These are phyloP conservation scores for Opisthograptis luteolata DNA, from an alignment of 2,888 invertebrate species.

Conservation along the genomic window DNA sequence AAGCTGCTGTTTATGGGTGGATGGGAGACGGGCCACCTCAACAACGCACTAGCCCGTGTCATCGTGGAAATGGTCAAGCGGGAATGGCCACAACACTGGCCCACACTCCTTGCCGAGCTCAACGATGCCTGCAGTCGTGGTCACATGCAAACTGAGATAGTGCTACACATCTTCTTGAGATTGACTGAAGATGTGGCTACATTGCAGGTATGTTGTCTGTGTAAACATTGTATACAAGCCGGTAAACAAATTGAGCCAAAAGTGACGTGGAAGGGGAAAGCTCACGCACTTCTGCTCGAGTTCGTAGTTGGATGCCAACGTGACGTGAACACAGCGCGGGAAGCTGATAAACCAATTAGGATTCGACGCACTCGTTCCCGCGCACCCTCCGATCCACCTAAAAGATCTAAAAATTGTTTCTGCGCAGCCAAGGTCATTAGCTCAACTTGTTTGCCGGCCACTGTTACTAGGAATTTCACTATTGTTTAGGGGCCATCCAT, in stretches of 20 bases:
- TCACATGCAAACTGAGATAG: constrained; percentile 95
- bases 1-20: constrained; percentile 91
- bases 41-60: constrained; percentile 94
- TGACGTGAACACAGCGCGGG: too few relatives aligned
- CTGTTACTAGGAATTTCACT: too few relatives aligned
- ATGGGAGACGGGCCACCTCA: constrained; percentile 90
- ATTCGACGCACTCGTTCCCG: too few relatives aligned
- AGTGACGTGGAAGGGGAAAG: neutral
- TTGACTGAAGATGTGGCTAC: constrained; percentile 97
- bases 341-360: too few relatives aligned
- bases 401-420: too few relatives aligned
- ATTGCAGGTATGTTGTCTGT: constrained; percentile 85
- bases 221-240: neutral
- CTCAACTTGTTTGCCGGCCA: too few relatives aligned
- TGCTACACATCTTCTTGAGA: constrained; percentile 93
- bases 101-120: constrained; percentile 91
- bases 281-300: too few relatives aligned
- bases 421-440: too few relatives aligned
- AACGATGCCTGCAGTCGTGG: constrained; percentile 92
- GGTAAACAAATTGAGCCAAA: neutral
- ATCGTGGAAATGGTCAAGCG: constrained; percentile 98
- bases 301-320: too few relatives aligned
- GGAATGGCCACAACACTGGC: constrained; percentile 99
- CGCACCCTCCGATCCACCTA: too few relatives aligned
- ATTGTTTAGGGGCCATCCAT: too few relatives aligned